Conservation (phyloP, 1,140 invertebrate genomes). For the Vollenhovia emeryi region DNA sequence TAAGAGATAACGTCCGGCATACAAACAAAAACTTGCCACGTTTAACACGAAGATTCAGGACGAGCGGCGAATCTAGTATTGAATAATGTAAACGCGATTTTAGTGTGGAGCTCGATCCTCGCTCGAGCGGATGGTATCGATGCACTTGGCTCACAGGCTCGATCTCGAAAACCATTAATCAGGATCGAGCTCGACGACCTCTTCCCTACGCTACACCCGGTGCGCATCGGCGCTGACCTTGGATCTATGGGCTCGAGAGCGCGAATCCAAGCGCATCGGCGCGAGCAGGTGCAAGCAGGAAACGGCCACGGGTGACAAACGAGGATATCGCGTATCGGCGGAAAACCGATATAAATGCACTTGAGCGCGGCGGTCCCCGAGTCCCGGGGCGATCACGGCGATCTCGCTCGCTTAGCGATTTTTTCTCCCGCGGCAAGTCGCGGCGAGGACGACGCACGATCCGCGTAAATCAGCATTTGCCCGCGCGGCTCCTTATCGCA, state of each 20-base stretch:
- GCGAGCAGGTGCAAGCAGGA: constrained; percentile 60
- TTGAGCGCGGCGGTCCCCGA: background rate
- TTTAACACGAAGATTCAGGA: background rate
- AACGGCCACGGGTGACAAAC: constrained; percentile 59
- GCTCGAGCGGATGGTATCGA: constrained; percentile 39
- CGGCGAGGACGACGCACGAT: background rate
- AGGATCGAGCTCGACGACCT: constrained; percentile 73
- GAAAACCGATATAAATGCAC: constrained; percentile 57
- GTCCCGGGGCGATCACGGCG: background rate
- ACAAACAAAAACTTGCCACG: background rate
- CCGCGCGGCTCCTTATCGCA: background rate
- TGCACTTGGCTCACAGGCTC: constrained; percentile 48
- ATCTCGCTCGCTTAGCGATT: constrained; percentile 1
- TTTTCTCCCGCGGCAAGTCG: background rate
- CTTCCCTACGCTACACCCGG: constrained; percentile 50
- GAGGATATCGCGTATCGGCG: constrained; percentile 61
- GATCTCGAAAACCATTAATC: constrained; percentile 76
- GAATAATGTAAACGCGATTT: background rate
- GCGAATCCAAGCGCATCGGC: constrained; percentile 49
- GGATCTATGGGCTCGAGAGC: constrained; percentile 60
- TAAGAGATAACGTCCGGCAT: too few species aligned
- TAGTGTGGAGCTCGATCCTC: background rate
- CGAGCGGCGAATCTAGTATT: background rate
- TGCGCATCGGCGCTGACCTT: constrained; percentile 65
- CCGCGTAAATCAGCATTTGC: constrained; percentile 52